phyloP scores from a whole-genome alignment of 2,888 invertebrate species.

The Cecidostiba fungosa region DNA sequence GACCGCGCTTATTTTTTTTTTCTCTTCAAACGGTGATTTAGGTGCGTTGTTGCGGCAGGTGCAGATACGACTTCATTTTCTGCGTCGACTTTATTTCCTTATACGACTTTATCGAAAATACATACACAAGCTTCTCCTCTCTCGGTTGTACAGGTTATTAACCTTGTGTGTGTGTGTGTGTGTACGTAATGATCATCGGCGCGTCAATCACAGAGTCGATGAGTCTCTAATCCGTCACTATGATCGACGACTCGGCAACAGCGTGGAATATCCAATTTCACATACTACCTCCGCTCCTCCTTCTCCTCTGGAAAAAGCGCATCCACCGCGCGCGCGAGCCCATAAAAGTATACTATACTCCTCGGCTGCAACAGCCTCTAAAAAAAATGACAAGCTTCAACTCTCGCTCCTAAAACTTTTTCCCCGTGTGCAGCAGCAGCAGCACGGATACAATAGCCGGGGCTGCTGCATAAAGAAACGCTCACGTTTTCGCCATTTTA shows the following conservation, averaged over 20 bases:
- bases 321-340: not conserved
- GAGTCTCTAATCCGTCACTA: not conserved
- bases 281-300: not conserved
- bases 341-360: conserved; percentile 22
- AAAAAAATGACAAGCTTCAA: conserved; percentile 17
- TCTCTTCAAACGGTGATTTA: not conserved
- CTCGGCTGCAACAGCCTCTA: not conserved
- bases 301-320: not conserved
- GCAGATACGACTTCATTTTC: not conserved
- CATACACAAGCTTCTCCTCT: too few species aligned
- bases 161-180: not conserved
- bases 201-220: not conserved
- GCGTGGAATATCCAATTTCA: conserved; percentile 8
- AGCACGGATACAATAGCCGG: not conserved
- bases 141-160: not conserved
- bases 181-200: not conserved
- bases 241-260: not conserved
- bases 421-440: not conserved
- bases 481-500: conserved; percentile 61
- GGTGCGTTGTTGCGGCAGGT: not conserved
- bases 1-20: too few species aligned
- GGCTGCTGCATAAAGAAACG: conserved; percentile 55
- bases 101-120: not conserved
- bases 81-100: too few species aligned
- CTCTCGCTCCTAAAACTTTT: conserved; percentile 46